Percentiles rank a stretch among this genome's conserved stretches.
phyloP scores from a whole-genome alignment of 2,888 invertebrate genomes.

The Tyria jacobaeae region DNA sequence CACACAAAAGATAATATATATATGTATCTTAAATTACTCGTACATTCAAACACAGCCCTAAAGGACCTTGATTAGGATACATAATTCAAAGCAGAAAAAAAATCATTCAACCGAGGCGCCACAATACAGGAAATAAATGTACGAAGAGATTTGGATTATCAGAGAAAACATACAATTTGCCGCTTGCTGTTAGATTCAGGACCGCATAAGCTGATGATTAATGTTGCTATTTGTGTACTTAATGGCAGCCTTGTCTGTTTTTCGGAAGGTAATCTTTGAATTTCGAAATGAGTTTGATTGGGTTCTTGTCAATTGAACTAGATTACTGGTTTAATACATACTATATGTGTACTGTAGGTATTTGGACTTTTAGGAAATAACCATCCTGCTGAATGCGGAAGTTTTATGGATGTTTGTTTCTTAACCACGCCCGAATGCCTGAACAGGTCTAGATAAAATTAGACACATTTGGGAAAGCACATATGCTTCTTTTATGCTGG shows the following conservation, averaged over 20 bases:
- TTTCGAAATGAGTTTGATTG: conserved; percentile 6
- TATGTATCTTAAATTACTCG: background rate
- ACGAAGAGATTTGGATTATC: conserved; percentile 17
- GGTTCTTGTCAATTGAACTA: background rate
- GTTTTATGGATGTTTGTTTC: too few species aligned
- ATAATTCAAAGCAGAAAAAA: conserved; percentile 16
- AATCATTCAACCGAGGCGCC: background rate
- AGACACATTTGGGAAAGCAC: too few species aligned
- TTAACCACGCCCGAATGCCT: too few species aligned
- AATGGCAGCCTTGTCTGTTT: conserved; percentile 9
- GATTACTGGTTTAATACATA: background rate
- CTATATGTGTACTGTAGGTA: too few species aligned
- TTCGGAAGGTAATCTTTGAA: conserved; percentile 1
- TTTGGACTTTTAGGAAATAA: too few species aligned
- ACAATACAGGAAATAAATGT: conserved; percentile 20
- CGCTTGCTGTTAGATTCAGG: conserved; percentile 17
- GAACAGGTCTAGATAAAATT: too few species aligned
- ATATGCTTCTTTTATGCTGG: too few species aligned
- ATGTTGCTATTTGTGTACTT: conserved; percentile 14
- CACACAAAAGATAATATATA: background rate
- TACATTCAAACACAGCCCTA: conserved; percentile 1
- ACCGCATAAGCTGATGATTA: conserved; percentile 19
- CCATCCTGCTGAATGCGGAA: too few species aligned
- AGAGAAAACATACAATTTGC: conserved; percentile 24
- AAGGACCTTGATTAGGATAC: conserved; percentile 10